Evolutionary conservation across 1,140 invertebrate species (phyloP).

Genomic region (Patella vulgata): DNA sequence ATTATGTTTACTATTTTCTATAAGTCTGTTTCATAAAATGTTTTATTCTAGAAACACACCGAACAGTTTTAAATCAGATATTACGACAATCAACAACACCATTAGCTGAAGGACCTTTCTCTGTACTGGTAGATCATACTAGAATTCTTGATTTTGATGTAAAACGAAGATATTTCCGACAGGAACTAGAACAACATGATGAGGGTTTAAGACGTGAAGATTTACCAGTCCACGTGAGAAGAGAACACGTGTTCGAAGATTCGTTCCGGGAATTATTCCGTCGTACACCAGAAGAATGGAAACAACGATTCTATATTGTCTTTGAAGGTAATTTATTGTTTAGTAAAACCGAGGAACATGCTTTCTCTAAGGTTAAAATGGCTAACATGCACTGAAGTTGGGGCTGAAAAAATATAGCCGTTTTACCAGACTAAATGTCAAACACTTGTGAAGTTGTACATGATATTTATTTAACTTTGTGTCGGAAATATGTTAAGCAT

Average conservation of each 20-base stretch:
- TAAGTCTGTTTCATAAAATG: no score
- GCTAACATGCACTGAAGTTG: no score
- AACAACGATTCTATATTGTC: constrained; percentile 93
- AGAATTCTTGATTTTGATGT: constrained; percentile 92
- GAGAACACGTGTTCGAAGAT: constrained; percentile 91
- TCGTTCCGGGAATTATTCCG: constrained; percentile 90
- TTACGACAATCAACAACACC: constrained; percentile 86
- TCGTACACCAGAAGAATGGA: constrained; percentile 89
- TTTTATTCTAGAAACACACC: constrained; percentile 81
- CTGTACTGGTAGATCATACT: constrained; percentile 89
- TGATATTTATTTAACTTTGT: no score
- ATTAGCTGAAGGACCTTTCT: constrained; percentile 87
- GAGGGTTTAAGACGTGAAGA: constrained; percentile 80
- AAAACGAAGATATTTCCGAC: constrained; percentile 89
- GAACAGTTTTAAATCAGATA: constrained; percentile 92
- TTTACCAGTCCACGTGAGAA: constrained; percentile 86
- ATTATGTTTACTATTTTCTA: no score
- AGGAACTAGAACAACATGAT: constrained; percentile 81
- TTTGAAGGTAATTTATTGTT: constrained; percentile 79
- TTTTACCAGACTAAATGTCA: no score
- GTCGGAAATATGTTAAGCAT: no score
- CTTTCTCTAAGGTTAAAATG: no score
- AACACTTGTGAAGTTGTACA: no score
- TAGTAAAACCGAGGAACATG: no score
- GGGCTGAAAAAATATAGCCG: no score